Percentiles rank a stretch among this genome's conserved stretches.
Evolutionary conservation across 1,140 invertebrate genomes (phyloP).

Genomic region (Pseudomyrmex gracilis): DNA sequence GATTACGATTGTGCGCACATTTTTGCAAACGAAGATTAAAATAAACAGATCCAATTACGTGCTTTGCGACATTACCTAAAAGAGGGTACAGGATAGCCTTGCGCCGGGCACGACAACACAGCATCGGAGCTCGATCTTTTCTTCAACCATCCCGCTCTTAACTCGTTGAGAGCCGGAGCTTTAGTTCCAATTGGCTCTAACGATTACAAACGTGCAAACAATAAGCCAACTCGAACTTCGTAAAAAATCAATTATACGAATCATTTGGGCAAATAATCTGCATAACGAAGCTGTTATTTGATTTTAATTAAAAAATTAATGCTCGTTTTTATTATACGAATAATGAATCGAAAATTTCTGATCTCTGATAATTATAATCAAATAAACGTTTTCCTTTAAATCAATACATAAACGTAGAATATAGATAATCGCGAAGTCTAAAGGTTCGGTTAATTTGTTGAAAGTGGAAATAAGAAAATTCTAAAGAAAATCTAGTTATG

Average conservation of each 20-base stretch:
- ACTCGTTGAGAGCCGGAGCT: conserved; percentile 87
- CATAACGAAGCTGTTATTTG: neutral
- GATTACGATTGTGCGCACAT: neutral
- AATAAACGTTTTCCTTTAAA: too few relatives aligned
- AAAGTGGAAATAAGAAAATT: neutral
- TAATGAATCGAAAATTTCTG: neutral
- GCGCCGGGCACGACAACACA: conserved; percentile 80
- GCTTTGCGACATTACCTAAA: conserved; percentile 79
- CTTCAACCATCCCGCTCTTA: conserved; percentile 81
- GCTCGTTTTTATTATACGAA: neutral
- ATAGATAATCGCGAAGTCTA: too few relatives aligned
- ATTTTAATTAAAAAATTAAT: neutral
- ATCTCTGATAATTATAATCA: too few relatives aligned
- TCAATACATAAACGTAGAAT: too few relatives aligned
- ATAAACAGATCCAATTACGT: neutral
- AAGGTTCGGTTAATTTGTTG: conserved; percentile 5
- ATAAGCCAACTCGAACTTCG: neutral
- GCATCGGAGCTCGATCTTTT: conserved; percentile 73
- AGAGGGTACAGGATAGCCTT: conserved; percentile 82
- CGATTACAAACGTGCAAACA: conserved; percentile 57
- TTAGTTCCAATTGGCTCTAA: conserved; percentile 90
- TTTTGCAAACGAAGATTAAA: too few relatives aligned
- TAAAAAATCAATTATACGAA: conserved; percentile 16
- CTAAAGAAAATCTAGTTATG: neutral
- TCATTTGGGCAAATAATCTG: neutral